Conservation (phyloP, 2,113 vertebrate genomes). For the Epinephelus lanceolatus region DNA sequence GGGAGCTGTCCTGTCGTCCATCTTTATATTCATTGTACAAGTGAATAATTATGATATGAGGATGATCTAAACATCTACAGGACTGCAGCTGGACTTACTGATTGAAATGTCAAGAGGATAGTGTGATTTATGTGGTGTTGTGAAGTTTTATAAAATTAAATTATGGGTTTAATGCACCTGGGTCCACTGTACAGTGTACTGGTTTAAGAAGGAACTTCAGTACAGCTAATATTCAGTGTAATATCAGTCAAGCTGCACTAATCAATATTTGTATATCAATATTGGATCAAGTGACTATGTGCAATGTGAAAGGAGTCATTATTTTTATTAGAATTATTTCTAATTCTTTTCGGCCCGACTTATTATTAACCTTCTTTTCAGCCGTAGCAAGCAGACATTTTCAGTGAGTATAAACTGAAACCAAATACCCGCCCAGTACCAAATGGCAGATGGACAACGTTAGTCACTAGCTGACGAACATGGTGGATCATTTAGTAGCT, state of each 20-base stretch:
- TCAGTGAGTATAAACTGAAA: neutral
- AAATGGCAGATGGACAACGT: neutral
- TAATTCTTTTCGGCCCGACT: neutral
- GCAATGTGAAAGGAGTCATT: no score
- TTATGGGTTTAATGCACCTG: neutral
- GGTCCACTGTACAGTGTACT: neutral
- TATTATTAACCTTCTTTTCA: neutral
- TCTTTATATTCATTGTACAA: no score
- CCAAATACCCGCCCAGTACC: neutral
- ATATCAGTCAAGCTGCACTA: no score
- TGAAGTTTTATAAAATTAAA: neutral
- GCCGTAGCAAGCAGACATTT: no score
- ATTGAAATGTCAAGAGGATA: slow-evolving; percentile 2
- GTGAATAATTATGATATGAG: neutral
- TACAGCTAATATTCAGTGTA: no score
- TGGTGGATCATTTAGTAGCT: neutral
- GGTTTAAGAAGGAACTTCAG: neutral
- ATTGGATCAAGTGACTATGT: neutral
- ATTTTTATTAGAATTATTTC: no score
- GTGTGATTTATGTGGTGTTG: slow-evolving; percentile 1
- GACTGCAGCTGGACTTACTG: neutral
- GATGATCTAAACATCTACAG: neutral
- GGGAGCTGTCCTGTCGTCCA: no score
- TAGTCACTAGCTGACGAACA: neutral
- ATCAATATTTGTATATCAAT: slow-evolving; percentile 6